Evolutionary conservation across 1,140 invertebrate genomes (phyloP).

Genomic region (Calephelis virginiensis): DNA sequence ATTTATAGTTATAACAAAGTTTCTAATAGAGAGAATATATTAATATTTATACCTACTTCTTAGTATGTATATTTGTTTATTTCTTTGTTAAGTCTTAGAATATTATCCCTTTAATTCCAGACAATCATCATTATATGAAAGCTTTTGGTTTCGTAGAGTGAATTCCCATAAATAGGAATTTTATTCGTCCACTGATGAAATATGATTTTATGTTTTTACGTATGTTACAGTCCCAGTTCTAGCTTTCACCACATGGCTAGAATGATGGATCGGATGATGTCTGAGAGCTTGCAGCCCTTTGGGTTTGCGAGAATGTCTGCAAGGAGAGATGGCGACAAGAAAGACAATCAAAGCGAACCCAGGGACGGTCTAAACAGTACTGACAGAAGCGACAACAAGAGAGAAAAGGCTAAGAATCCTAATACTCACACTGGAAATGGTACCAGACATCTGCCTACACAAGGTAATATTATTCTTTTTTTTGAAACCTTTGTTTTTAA

Average conservation of each 20-base stretch:
- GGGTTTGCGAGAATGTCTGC: constrained; percentile 81
- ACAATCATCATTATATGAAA: too few species aligned
- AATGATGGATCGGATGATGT: constrained; percentile 85
- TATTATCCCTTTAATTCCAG: too few species aligned
- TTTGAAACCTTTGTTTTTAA: background rate
- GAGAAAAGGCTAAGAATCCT: constrained; percentile 44
- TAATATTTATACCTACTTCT: too few species aligned
- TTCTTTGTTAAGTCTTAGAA: too few species aligned
- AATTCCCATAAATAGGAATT: background rate
- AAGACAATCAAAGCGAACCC: constrained; percentile 35
- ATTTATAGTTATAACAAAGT: too few species aligned
- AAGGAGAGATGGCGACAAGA: constrained; percentile 43
- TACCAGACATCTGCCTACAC: constrained; percentile 61
- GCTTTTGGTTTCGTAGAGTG: too few species aligned
- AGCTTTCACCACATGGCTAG: constrained; percentile 83
- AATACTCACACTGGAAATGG: constrained; percentile 55
- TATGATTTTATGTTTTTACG: constrained; percentile 1
- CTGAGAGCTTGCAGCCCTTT: constrained; percentile 82
- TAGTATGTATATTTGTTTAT: too few species aligned
- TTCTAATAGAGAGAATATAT: too few species aligned
- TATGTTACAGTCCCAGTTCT: constrained; percentile 64
- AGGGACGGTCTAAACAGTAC: constrained; percentile 61
- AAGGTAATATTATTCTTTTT: constrained; percentile 41
- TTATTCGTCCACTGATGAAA: background rate
- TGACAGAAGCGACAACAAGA: constrained; percentile 50